phyloP scores from a whole-genome alignment of 2,888 invertebrate species.

The Erebia palarica region DNA sequence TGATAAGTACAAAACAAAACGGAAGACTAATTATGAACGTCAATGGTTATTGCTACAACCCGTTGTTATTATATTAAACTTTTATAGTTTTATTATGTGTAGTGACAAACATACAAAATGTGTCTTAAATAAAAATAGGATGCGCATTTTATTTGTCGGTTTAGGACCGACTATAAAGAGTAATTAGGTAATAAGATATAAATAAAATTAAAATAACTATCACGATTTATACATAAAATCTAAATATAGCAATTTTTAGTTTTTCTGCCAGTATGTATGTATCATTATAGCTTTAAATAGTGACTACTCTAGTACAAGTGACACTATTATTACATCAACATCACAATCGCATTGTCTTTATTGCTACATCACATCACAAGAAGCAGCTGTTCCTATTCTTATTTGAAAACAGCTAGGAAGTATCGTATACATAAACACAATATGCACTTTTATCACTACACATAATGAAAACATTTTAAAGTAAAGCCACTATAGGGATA shows the following conservation, averaged over 20 bases:
- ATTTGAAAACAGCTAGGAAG: background rate
- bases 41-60: constrained; percentile 66
- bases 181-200: constrained; percentile 4
- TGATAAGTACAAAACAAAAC: constrained; percentile 74
- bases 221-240: constrained; percentile 11
- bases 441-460: constrained; percentile 22
- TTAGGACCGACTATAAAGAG: background rate
- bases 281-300: background rate
- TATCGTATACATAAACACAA: background rate
- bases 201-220: constrained; percentile 11
- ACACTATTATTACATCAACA: background rate
- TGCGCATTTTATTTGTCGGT: background rate
- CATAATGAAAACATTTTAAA: constrained; percentile 31
- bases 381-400: background rate
- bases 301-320: background rate
- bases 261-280: background rate
- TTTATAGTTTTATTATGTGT: constrained; percentile 6
- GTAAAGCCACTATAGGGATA: constrained; percentile 28
- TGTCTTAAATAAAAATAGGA: background rate
- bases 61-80: constrained; percentile 54
- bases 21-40: constrained; percentile 72
- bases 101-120: constrained; percentile 3
- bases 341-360: background rate
- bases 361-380: background rate
- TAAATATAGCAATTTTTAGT: constrained; percentile 9